phyloP scores from a whole-genome alignment of 1,140 invertebrate species.

The Zaprionus taronus region DNA sequence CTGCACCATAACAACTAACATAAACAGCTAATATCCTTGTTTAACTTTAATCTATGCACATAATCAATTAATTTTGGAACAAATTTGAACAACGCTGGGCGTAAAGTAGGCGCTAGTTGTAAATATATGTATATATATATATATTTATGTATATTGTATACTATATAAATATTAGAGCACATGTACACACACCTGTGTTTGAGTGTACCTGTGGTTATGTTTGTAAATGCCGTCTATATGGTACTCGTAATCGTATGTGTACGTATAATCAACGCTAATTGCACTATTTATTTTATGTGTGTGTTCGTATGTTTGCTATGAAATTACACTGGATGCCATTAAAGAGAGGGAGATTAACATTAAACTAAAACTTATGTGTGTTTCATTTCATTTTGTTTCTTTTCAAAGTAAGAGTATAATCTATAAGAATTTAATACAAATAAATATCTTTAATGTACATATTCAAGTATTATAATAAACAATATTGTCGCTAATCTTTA shows the following conservation, averaged over 20 bases:
- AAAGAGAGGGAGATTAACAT: slow-evolving; percentile 34
- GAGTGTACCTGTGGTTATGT: slow-evolving; percentile 1
- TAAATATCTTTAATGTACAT: slow-evolving; percentile 36
- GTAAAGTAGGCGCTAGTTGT: slow-evolving; percentile 74
- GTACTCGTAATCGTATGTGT: slow-evolving; percentile 53
- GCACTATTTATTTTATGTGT: slow-evolving; percentile 62
- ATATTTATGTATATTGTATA: slow-evolving; percentile 33
- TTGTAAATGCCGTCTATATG: slow-evolving; percentile 49
- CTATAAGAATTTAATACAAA: slow-evolving; percentile 32
- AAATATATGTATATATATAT: slow-evolving; percentile 53
- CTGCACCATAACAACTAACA: slow-evolving; percentile 79
- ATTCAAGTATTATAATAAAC: slow-evolving; percentile 15
- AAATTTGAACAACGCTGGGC: slow-evolving; percentile 79
- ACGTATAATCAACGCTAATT: slow-evolving; percentile 74
- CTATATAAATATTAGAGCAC: slow-evolving; percentile 45
- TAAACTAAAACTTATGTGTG: background rate
- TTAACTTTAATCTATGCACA: slow-evolving; percentile 61
- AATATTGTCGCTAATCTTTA: slow-evolving; percentile 20
- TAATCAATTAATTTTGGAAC: slow-evolving; percentile 65
- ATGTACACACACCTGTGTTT: slow-evolving; percentile 5
- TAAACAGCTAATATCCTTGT: slow-evolving; percentile 76
- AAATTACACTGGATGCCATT: slow-evolving; percentile 54
- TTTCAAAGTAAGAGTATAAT: slow-evolving; percentile 2
- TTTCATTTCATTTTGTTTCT: slow-evolving; percentile 6
- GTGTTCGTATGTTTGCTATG: slow-evolving; percentile 34